Evolutionary conservation across 2,888 invertebrate genomes (phyloP).

Genomic region (Andrena trimmerana): DNA sequence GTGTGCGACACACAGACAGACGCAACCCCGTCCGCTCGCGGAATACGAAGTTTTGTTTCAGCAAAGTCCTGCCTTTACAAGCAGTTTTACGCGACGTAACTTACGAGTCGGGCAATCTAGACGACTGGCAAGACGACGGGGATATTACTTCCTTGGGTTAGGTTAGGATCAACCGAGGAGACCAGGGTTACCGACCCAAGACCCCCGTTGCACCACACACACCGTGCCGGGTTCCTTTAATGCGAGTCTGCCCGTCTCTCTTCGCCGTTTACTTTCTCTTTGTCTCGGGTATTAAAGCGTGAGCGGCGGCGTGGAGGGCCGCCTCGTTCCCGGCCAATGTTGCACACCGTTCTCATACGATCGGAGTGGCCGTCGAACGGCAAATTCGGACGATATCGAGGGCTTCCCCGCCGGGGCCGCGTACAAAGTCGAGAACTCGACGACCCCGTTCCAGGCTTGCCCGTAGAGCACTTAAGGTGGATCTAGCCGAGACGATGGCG

Average conservation of each 20-base stretch:
- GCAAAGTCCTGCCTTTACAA: constrained; percentile 68
- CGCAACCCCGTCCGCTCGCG: constrained; percentile 18
- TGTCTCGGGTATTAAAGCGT: constrained; percentile 56
- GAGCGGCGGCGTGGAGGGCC: constrained; percentile 21
- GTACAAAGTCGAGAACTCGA: constrained; percentile 33
- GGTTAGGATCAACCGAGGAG: constrained; percentile 73
- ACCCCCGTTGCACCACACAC: constrained; percentile 62
- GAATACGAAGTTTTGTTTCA: constrained; percentile 68
- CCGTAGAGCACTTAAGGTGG: constrained; percentile 68
- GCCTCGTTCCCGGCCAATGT: constrained; percentile 49
- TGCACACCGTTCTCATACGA: constrained; percentile 47
- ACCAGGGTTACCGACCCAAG: constrained; percentile 75
- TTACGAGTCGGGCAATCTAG: constrained; percentile 76
- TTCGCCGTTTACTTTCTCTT: constrained; percentile 35
- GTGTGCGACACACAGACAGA: constrained; percentile 7
- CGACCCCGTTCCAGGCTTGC: constrained; percentile 37
- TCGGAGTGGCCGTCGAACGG: constrained; percentile 56
- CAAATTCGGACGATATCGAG: constrained; percentile 70
- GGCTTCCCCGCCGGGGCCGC: background rate
- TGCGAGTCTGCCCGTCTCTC: constrained; percentile 31
- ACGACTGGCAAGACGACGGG: constrained; percentile 68
- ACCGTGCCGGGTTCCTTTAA: constrained; percentile 61
- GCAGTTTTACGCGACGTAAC: constrained; percentile 77
- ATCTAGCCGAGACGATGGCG: constrained; percentile 59
- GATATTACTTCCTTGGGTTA: constrained; percentile 77